phyloP scores from a whole-genome alignment of 2,888 invertebrate genomes.

The Phasia obesa region DNA sequence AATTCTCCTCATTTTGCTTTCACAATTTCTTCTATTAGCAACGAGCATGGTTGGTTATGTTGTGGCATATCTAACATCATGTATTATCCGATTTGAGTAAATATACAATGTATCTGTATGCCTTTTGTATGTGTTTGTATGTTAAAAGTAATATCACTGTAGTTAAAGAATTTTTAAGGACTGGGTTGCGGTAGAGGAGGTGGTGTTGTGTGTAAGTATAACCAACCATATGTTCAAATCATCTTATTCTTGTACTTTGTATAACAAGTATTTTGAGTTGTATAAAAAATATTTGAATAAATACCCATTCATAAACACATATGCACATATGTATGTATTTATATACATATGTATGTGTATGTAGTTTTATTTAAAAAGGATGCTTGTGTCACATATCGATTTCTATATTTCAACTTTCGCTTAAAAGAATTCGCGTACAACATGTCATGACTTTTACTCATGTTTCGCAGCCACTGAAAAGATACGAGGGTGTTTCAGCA shows the following conservation, averaged over 20 bases:
- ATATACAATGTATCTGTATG: neutral
- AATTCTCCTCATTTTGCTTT: slow-evolving; percentile 23
- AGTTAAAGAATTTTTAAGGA: slow-evolving; percentile 5
- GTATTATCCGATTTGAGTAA: neutral
- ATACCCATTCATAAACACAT: neutral
- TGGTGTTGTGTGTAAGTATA: slow-evolving; percentile 9
- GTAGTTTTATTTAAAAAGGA: slow-evolving; percentile 3
- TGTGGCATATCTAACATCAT: slow-evolving; percentile 35
- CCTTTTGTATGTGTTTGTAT: slow-evolving; percentile 1
- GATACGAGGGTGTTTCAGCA: slow-evolving; percentile 11
- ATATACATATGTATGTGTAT: slow-evolving; percentile 3
- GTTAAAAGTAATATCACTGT: neutral
- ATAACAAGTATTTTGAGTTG: slow-evolving; percentile 10
- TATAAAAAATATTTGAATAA: neutral
- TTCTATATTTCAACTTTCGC: slow-evolving; percentile 66
- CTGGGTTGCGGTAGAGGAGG: neutral
- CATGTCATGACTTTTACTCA: slow-evolving; percentile 42
- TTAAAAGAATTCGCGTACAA: slow-evolving; percentile 57
- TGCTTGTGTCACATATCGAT: slow-evolving; percentile 67
- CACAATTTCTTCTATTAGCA: neutral
- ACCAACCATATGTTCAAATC: slow-evolving; percentile 57
- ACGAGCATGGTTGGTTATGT: slow-evolving; percentile 27
- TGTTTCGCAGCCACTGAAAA: slow-evolving; percentile 5
- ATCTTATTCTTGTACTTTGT: slow-evolving; percentile 10
- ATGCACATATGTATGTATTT: neutral